Conservation (phyloP, 2,888 invertebrate genomes). For the Sussaba pulchella region DNA sequence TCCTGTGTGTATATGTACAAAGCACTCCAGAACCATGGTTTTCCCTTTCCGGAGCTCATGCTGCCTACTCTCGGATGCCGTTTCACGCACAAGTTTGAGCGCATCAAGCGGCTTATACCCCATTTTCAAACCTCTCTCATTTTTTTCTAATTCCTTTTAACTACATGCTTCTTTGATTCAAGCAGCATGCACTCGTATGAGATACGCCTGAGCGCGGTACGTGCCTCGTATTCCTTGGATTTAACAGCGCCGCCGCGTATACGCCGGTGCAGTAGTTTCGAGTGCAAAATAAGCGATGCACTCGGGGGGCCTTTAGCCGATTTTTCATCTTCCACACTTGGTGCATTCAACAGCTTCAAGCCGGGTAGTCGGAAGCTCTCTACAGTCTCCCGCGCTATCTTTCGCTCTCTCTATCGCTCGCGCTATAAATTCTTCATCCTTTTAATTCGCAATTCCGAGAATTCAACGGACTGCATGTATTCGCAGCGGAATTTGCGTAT, state of each 20-base stretch:
- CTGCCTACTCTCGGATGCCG: constrained; percentile 20
- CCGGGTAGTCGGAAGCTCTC: not conserved
- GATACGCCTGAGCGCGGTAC: constrained; percentile 7
- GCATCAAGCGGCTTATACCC: constrained; percentile 22
- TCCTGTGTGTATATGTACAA: constrained; percentile 28
- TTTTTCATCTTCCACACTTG: constrained; percentile 34
- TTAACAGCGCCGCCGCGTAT: constrained; percentile 10
- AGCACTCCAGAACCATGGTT: constrained; percentile 38
- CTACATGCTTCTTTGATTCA: constrained; percentile 6
- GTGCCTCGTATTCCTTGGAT: constrained; percentile 13
- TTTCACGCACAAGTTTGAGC: constrained; percentile 24
- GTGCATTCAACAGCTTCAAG: constrained; percentile 26
- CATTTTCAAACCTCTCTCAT: constrained; percentile 12
- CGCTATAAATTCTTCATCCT: constrained; percentile 9
- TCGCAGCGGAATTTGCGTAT: not conserved
- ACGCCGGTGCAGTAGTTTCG: constrained; percentile 5
- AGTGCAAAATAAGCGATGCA: constrained; percentile 47
- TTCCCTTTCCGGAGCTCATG: constrained; percentile 4
- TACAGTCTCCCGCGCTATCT: not conserved
- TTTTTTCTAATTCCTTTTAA: constrained; percentile 19
- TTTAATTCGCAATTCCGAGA: not conserved
- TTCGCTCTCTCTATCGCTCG: not conserved
- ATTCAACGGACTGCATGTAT: not conserved
- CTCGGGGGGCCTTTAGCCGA: constrained; percentile 24
- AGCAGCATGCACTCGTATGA: constrained; percentile 4